phyloP scores from a whole-genome alignment of 2,113 vertebrate genomes.

The Solenodon paradoxus region DNA sequence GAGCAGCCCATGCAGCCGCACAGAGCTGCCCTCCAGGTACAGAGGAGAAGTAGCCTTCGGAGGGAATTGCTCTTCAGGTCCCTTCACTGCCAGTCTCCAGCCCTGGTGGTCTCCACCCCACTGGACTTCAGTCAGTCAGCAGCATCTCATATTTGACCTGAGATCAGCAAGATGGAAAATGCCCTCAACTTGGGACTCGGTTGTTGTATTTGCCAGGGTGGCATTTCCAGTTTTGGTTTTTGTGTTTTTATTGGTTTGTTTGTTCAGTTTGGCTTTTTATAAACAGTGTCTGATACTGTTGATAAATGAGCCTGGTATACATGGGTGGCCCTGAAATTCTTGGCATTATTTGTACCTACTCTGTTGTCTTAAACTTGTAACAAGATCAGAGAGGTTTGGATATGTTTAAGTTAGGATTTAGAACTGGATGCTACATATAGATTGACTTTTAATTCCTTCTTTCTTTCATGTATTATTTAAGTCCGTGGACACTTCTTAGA shows the following conservation, averaged over 20 bases:
- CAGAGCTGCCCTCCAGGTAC: background rate
- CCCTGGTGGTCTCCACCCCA: background rate
- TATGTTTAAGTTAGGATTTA: conserved; percentile 64
- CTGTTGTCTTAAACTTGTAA: conserved; percentile 58
- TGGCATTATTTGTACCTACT: conserved; percentile 42
- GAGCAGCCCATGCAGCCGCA: accelerated
- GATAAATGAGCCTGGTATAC: conserved; percentile 42
- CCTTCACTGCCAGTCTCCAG: background rate
- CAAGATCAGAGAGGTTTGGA: conserved; percentile 64
- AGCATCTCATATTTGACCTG: background rate
- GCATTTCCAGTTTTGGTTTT: background rate
- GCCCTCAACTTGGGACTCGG: background rate
- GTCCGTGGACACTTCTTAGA: conserved; percentile 37
- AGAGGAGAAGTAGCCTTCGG: background rate
- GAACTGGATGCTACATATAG: conserved; percentile 50
- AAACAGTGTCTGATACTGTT: conserved; percentile 16
- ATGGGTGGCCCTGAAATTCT: conserved; percentile 59
- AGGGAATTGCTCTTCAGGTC: background rate
- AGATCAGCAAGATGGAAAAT: background rate
- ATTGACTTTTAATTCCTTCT: conserved; percentile 48
- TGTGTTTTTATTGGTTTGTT: background rate
- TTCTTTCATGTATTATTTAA: conserved; percentile 70
- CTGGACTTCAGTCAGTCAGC: background rate
- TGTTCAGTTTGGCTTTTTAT: conserved; percentile 17
- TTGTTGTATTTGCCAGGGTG: background rate